Base-by-base conservation (phyloP, 2,113 vertebrate species). In the Rostratula benghalensis region DNA sequence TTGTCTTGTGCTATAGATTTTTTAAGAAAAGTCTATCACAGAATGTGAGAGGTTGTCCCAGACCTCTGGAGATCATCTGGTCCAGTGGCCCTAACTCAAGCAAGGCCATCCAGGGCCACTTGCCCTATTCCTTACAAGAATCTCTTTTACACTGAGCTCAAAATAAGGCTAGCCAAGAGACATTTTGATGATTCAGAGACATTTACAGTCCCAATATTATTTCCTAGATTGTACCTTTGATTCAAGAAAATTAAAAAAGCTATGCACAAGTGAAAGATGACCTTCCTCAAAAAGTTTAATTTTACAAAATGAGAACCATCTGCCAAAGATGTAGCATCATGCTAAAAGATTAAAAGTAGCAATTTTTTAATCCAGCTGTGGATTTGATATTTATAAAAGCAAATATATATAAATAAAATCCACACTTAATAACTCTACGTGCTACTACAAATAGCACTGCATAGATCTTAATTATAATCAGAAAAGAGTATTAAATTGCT, bases 251-350 rank as follows among this genome's bases (percentile, higher is more conserved):
- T 54, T 48, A 6, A 11, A 31, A 31, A 65, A 83, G 13, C 11
- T 70, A 74, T 10, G 53, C 0, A 0, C 23, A 69, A 81, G n/a
- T 5, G 2, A 87, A 84, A 91, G 46, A 54, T 15, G 37, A 73
- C 37, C 46, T 73, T 73, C 74, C 46, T 54, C 51, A 37, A 94
- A 89, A 73, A 11, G 8, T 67, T 79, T 61, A 13, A 9, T 43
- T 84, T 48, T 33, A 76, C 27, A 51, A 92, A 94, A 53, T 21
- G 30, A 90, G 70, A 96, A 45, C 35, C 48, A 65, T 76, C 53
- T 77, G 69, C 50, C 37, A 79, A 69, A 76, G 69, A 83, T n/a
- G 53, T 19, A 74, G 64, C 33, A 89, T 10, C 27, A 27, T 46
- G 18, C 43, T 76, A 21, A 73, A 79, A 57, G 20, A 79, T 59